Evolutionary conservation across 2,888 invertebrate genomes (phyloP).

Genomic region (Leptinotarsa rubiginosa): DNA sequence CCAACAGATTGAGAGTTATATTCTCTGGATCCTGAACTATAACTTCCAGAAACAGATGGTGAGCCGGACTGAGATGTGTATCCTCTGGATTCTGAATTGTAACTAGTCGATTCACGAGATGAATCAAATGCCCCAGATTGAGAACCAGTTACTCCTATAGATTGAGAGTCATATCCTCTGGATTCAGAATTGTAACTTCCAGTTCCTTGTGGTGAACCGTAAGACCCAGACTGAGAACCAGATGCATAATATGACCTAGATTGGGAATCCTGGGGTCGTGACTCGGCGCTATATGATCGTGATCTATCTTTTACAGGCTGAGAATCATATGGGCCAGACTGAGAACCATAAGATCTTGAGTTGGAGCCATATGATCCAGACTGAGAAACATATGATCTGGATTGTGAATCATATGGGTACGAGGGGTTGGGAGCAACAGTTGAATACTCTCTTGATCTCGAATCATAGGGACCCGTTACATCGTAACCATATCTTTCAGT

Average conservation of each 20-base stretch:
- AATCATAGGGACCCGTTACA: conserved; percentile 7
- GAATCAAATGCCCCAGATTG: neutral
- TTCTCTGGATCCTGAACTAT: too few species aligned
- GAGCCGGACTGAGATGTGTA: neutral
- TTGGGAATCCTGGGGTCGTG: conserved; percentile 30
- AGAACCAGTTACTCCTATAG: neutral
- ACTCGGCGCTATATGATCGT: conserved; percentile 32
- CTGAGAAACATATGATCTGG: conserved; percentile 30
- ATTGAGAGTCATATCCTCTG: neutral
- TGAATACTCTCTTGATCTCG: neutral
- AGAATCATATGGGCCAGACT: conserved; percentile 28
- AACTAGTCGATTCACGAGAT: neutral
- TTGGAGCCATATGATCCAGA: conserved; percentile 24
- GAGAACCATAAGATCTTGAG: conserved; percentile 34
- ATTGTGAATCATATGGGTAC: conserved; percentile 25
- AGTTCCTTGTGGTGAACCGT: neutral
- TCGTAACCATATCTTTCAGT: conserved; percentile 24
- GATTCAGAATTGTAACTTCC: neutral
- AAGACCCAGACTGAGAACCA: neutral
- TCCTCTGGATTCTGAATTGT: neutral
- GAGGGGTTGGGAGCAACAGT: conserved; percentile 15
- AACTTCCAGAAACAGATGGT: neutral
- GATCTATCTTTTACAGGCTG: conserved; percentile 28
- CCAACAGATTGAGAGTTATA: conserved; percentile 1
- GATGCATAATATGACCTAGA: conserved; percentile 16